These are phyloP conservation scores for Drosophila multiciliata DNA, from an alignment of 2,888 invertebrate genomes.

Conservation along the genomic window DNA sequence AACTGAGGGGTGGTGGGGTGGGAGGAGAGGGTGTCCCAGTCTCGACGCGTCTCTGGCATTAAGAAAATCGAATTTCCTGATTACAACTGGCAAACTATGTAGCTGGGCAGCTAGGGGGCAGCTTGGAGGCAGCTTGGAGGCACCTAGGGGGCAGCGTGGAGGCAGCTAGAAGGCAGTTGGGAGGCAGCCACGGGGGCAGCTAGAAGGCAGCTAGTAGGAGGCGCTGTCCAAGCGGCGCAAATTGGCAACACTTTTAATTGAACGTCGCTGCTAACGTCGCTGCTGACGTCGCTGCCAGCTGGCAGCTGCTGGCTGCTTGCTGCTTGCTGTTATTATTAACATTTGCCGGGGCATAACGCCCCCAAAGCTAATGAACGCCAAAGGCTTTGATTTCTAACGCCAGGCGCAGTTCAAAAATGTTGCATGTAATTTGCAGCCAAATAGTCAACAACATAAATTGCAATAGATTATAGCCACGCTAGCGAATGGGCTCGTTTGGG, in stretches of 20 bases:
- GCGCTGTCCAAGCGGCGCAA: conserved; percentile 65
- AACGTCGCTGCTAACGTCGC: conserved; percentile 49
- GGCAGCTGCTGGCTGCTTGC: conserved; percentile 1
- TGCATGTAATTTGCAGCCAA: conserved; percentile 76
- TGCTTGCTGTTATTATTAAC: conserved; percentile 65
- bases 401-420: conserved; percentile 63
- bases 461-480: conserved; percentile 40
- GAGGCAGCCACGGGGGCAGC: not conserved
- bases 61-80: conserved; percentile 84
- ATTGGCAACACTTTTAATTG: conserved; percentile 79
- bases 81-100: conserved; percentile 59
- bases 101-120: conserved; percentile 1
- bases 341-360: conserved; percentile 72
- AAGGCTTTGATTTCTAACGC: conserved; percentile 79
- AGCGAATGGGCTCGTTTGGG: not conserved
- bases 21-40: not conserved
- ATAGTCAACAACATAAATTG: conserved; percentile 78
- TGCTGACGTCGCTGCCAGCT: not conserved
- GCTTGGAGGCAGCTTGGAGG: not conserved
- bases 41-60: conserved; percentile 62
- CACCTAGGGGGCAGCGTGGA: not conserved
- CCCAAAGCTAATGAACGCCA: conserved; percentile 83
- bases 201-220: conserved; percentile 28
- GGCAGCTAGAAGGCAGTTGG: not conserved
- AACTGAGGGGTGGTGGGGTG: not conserved